phyloP scores from a whole-genome alignment of 2,888 invertebrate genomes.

The Limnephilus marmoratus region DNA sequence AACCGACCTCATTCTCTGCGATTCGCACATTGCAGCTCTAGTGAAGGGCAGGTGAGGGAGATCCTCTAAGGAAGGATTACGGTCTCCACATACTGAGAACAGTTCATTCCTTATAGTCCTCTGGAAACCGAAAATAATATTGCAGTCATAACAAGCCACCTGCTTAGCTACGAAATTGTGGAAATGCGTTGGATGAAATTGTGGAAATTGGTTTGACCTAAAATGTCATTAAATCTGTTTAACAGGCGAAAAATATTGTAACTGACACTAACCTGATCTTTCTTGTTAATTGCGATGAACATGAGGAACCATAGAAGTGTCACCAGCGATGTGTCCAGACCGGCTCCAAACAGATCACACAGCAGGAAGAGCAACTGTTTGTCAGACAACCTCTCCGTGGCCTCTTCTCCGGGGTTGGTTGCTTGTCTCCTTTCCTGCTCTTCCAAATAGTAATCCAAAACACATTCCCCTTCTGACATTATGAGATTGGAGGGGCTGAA shows the following conservation, averaged over 20 bases:
- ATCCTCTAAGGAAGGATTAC: constrained; percentile 76
- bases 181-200: constrained; percentile 31
- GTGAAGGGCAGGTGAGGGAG: constrained; percentile 77
- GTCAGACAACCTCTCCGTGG: constrained; percentile 78
- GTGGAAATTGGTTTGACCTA: neutral
- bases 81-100: constrained; percentile 69
- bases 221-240: too few species aligned
- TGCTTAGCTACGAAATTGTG: constrained; percentile 27
- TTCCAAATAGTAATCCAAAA: constrained; percentile 81
- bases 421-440: constrained; percentile 78
- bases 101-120: constrained; percentile 82
- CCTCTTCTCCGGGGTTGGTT: constrained; percentile 71
- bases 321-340: constrained; percentile 88
- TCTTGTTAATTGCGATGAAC: constrained; percentile 83
- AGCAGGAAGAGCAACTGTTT: constrained; percentile 85
- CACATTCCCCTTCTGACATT: constrained; percentile 74
- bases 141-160: constrained; percentile 14
- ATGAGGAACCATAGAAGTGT: constrained; percentile 90
- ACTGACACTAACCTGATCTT: constrained; percentile 77
- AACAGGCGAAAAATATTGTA: neutral
- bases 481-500: constrained; percentile 73
- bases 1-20: constrained; percentile 86
- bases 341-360: constrained; percentile 91
- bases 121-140: neutral
- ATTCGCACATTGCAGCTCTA: constrained; percentile 87